These are phyloP conservation scores for Celastrina argiolus DNA, from an alignment of 2,888 invertebrate species.

Conservation along the genomic window DNA sequence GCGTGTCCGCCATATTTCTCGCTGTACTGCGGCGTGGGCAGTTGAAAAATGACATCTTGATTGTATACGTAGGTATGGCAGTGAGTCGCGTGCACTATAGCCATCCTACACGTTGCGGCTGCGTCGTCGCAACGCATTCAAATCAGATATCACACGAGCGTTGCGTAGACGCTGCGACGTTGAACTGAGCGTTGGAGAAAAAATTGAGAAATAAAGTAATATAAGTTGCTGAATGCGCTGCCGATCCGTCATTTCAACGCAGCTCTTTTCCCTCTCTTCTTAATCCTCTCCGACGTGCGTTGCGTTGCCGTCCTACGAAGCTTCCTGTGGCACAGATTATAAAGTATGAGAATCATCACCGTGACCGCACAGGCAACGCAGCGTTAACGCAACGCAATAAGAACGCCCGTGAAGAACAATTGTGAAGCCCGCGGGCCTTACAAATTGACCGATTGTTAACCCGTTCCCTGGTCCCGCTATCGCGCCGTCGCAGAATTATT, in stretches of 20 bases:
- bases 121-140: not conserved
- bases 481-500: constrained; percentile 68
- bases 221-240: no score
- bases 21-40: constrained; percentile 69
- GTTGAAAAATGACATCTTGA: constrained; percentile 79
- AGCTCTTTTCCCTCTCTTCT: not conserved
- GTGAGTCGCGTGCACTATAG: constrained; percentile 54
- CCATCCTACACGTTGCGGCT: not conserved
- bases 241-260: not conserved
- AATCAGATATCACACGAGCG: not conserved
- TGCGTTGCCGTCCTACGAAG: not conserved
- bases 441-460: constrained; percentile 77
- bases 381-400: not conserved
- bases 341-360: not conserved
- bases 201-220: no score
- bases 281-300: not conserved
- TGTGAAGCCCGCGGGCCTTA: constrained; percentile 60
- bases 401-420: constrained; percentile 43
- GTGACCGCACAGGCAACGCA: not conserved
- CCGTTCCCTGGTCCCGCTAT: constrained; percentile 63
- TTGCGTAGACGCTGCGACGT: not conserved
- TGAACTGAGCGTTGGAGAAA: not conserved
- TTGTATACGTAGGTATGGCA: constrained; percentile 72
- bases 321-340: not conserved
- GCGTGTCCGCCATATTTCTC: constrained; percentile 73